phyloP scores from a whole-genome alignment of 2,888 invertebrate genomes.

The Venusia cambrica region DNA sequence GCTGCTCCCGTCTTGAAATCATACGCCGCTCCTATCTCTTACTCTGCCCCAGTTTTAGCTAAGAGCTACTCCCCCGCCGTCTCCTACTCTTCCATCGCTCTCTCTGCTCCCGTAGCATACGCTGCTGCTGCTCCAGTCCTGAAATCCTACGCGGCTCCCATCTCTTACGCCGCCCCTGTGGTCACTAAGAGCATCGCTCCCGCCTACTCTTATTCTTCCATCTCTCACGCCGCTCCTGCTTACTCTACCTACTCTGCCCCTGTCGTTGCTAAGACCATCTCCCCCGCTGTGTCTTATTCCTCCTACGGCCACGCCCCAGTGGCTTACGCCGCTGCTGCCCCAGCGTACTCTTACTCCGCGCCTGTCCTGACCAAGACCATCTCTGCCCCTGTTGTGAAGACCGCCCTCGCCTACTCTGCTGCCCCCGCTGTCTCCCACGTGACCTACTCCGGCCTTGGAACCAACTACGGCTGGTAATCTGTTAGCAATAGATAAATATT shows the following conservation, averaged over 20 bases:
- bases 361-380: slow-evolving; percentile 57
- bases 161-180: slow-evolving; percentile 59
- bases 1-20: slow-evolving; percentile 45
- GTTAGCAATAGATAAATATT: slow-evolving; percentile 26
- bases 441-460: slow-evolving; percentile 82
- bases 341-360: slow-evolving; percentile 51
- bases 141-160: slow-evolving; percentile 55
- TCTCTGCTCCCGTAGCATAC: slow-evolving; percentile 60
- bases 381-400: slow-evolving; percentile 50
- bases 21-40: slow-evolving; percentile 44
- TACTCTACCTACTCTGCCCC: slow-evolving; percentile 84
- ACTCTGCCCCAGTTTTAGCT: slow-evolving; percentile 39
- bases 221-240: slow-evolving; percentile 80
- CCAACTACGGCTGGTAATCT: slow-evolving; percentile 69
- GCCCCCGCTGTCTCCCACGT: slow-evolving; percentile 84
- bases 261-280: slow-evolving; percentile 59
- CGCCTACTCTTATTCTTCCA: slow-evolving; percentile 50
- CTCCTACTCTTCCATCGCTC: slow-evolving; percentile 41
- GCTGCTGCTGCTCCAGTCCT: slow-evolving; percentile 33
- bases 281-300: slow-evolving; percentile 47
- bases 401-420: slow-evolving; percentile 71
- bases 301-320: slow-evolving; percentile 51
- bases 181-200: slow-evolving; percentile 45
- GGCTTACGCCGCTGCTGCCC: slow-evolving; percentile 50
- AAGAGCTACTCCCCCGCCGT: slow-evolving; percentile 53